Evolutionary conservation across 92 coral and sea anemone species (phyloP).

Genomic region (Scolanthus callimorphus): DNA sequence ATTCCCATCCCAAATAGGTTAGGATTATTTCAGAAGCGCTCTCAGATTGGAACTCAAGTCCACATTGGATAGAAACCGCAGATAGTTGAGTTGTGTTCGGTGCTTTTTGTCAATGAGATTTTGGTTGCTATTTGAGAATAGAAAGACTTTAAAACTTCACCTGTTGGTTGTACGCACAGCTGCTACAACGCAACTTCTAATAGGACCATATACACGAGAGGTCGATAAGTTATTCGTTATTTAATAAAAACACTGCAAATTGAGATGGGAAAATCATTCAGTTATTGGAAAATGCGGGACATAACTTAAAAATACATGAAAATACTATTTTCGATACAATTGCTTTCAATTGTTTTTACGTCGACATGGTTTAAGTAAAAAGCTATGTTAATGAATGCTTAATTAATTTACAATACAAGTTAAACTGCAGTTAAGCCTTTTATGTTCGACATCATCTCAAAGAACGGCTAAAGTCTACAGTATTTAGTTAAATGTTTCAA

Average conservation of each 20-base stretch:
- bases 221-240: constrained; percentile 68
- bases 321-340: too few species aligned
- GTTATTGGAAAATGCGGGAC: too few species aligned
- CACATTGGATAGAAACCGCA: too few species aligned
- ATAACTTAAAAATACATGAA: too few species aligned
- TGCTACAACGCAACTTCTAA: constrained; percentile 55
- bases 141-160: constrained; percentile 55
- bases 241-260: constrained; percentile 58
- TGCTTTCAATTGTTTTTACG: not conserved
- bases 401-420: not conserved
- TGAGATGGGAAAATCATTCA: constrained; percentile 27
- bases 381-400: not conserved
- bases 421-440: not conserved
- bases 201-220: constrained; percentile 63
- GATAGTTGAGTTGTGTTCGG: too few species aligned
- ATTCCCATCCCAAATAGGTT: constrained; percentile 82
- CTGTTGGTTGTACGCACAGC: constrained; percentile 77
- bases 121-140: constrained; percentile 79
- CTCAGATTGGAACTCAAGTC: too few species aligned
- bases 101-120: constrained; percentile 52
- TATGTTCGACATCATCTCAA: too few species aligned
- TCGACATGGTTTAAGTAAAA: not conserved
- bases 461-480: too few species aligned
- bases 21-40: too few species aligned
- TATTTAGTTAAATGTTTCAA: too few species aligned